A percentile compares a stretch with the other conserved stretches of the same genome.
phyloP scores from a whole-genome alignment of 2,113 vertebrate species.

The Orycteropus afer region DNA sequence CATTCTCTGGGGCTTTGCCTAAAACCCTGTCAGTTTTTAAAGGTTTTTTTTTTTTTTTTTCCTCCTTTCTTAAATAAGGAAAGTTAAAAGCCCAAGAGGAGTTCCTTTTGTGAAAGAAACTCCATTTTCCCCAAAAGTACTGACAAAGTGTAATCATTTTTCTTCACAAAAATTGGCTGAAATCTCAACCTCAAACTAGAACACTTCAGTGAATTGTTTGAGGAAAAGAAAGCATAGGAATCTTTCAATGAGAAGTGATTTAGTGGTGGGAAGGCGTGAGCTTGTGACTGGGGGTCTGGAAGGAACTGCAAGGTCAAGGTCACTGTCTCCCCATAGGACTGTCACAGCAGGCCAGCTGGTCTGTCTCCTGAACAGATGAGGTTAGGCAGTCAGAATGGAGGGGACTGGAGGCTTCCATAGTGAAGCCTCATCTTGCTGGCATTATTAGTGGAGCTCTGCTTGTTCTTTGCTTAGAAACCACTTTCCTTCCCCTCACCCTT shows the following conservation, averaged over 20 bases:
- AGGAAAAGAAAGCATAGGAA: not conserved
- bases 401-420: not conserved
- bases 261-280: not conserved
- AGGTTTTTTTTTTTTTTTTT: not conserved
- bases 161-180: slow-evolving; percentile 32
- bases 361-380: not conserved
- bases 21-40: not conserved
- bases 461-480: not conserved
- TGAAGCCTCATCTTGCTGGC: not conserved
- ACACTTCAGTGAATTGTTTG: not conserved
- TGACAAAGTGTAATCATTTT: not conserved
- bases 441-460: too few species aligned
- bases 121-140: not conserved
- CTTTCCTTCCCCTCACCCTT: not conserved
- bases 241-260: not conserved
- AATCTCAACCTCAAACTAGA: not conserved
- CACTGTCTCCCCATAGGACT: not conserved
- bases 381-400: rapidly evolving
- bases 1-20: not conserved
- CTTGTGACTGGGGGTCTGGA: too few species aligned
- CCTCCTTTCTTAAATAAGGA: not conserved
- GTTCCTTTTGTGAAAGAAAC: slow-evolving; percentile 34
- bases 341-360: rapidly evolving
- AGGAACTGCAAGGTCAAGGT: rapidly evolving
- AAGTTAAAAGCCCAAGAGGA: slow-evolving; percentile 41